phyloP scores from a whole-genome alignment of 2,797 vertebrate species.

The Lateolabrax maculatus region DNA sequence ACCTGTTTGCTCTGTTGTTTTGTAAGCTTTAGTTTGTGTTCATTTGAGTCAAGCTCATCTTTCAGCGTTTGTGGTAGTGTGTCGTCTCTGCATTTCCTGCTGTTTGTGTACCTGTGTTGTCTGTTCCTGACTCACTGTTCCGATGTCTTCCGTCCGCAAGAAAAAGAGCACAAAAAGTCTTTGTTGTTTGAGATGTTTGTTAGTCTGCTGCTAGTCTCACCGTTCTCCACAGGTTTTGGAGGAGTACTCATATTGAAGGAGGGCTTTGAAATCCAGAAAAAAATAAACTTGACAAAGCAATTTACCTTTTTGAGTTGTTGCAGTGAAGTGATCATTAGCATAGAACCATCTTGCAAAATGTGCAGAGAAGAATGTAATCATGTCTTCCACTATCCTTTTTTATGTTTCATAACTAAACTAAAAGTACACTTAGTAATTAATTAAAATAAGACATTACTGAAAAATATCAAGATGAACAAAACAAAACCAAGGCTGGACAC shows the following conservation, averaged over 20 bases:
- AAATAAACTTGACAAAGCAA: slow-evolving; percentile 13
- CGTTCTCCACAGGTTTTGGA: slow-evolving; percentile 14
- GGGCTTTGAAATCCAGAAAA: slow-evolving; percentile 10
- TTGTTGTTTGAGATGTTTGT: slow-evolving; percentile 33
- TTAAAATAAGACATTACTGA: neutral
- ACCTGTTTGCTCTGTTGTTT: slow-evolving; percentile 31
- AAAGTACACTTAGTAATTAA: slow-evolving; percentile 5
- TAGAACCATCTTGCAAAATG: slow-evolving; percentile 1
- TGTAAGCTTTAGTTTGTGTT: slow-evolving; percentile 29
- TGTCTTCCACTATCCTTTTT: neutral
- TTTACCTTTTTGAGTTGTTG: neutral
- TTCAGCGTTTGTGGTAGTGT: slow-evolving; percentile 23
- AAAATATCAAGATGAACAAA: neutral
- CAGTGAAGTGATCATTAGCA: slow-evolving; percentile 2
- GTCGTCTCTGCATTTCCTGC: slow-evolving; percentile 35
- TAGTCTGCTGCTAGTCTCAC: slow-evolving; percentile 20
- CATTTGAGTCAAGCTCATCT: slow-evolving; percentile 34
- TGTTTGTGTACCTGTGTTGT: slow-evolving; percentile 53
- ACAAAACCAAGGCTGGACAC: neutral
- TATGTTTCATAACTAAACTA: neutral
- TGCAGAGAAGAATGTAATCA: neutral
- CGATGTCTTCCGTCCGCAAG: slow-evolving; percentile 26
- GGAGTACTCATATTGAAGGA: neutral
- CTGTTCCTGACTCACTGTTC: slow-evolving; percentile 35
- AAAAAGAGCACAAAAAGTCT: slow-evolving; percentile 41